Evolutionary conservation across 2,113 vertebrate species (phyloP).

Genomic region (Myanophis thanlyinensis): DNA sequence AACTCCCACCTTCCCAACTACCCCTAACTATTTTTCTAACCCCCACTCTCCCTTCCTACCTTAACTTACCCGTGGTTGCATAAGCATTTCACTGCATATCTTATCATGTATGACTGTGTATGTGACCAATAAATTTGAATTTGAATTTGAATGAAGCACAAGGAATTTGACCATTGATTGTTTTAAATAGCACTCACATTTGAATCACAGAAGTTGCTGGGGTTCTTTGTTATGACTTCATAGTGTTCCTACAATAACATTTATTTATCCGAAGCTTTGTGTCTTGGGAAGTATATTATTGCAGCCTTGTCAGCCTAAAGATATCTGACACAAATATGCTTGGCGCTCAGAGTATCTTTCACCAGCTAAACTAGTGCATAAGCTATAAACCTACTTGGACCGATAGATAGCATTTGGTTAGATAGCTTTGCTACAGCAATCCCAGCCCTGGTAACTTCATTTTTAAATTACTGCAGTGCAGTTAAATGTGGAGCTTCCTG

Average conservation of each 20-base stretch:
- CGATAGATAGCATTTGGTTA: not conserved
- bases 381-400: not conserved
- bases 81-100: too few relatives aligned
- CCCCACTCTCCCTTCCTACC: too few relatives aligned
- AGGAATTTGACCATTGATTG: not conserved
- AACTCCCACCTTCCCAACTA: too few relatives aligned
- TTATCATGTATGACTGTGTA: too few relatives aligned
- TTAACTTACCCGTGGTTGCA: too few relatives aligned
- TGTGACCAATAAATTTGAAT: too few relatives aligned
- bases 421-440: not conserved
- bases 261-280: not conserved
- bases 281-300: not conserved
- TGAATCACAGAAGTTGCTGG: not conserved
- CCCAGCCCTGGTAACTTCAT: not conserved
- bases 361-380: not conserved
- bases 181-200: not conserved
- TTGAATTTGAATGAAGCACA: too few relatives aligned
- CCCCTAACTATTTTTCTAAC: too few relatives aligned
- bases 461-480: not conserved
- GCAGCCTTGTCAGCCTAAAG: not conserved
- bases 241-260: not conserved
- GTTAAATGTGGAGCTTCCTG: not conserved
- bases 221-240: not conserved
- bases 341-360: not conserved
- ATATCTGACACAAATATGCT: not conserved